Evolutionary conservation across 2,113 vertebrate species (phyloP), one percentile per base, ranked within the genome.

Genomic region (Amphilophus citrinellus): DNA sequence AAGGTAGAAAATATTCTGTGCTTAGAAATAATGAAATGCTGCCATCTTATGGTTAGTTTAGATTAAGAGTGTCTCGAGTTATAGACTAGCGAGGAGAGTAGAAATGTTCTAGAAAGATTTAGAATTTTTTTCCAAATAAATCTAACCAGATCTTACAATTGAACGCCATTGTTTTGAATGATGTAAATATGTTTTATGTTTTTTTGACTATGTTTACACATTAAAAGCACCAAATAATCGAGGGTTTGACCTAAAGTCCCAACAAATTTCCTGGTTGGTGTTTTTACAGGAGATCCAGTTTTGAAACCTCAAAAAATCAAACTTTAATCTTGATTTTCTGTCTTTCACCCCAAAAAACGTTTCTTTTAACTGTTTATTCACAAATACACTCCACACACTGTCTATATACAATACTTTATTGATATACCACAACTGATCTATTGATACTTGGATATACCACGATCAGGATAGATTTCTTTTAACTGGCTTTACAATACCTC

Each of bases 31-130:
- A 88, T 61, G 39, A 81, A 84, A 87, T 10, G 10, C 47, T 61
- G 88, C 68, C 90, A 84, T 77, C 92, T 86, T 61, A 87, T 91
- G 92, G 88, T 86, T 5, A 22, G 47, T 88, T 85, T 79, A 87
- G 85, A 39, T 79, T n/a, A 15, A 63, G 78, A 86, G 82, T 82
- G 68, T 84, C 17, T 87, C 44, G 56, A 66, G 61, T 56, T 68
- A n/a, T 62, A 61, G 82, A 61, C 2, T 18, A 50, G 11, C 24
- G 30, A 42, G 62, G 50, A 20, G 32, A 84, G 50, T 47, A 80
- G 78, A 66, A 79, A 24, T 47, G 13, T 44, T 57, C 18, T 73
- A 57, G 62, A 22, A 83, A 76, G 1, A 24, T 63, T 85, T 60
- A 30, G 1, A 71, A 59, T n/a, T 37, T 76, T n/a, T 76, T 61